Evolutionary conservation across 1,140 invertebrate genomes (phyloP).

Genomic region (Harpegnathos saltator): DNA sequence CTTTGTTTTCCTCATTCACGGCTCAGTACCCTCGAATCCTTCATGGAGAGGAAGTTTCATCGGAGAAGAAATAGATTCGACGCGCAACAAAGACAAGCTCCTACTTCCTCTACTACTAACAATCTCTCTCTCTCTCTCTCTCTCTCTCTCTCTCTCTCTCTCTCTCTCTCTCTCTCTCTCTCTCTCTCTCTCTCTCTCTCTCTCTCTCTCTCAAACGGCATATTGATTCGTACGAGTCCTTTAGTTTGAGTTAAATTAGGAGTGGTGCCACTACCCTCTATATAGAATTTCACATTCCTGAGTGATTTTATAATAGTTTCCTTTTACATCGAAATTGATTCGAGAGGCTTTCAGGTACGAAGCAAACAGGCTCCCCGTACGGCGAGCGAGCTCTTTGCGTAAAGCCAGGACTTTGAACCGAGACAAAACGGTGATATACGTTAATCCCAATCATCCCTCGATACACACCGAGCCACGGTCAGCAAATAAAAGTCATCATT

Average conservation of each 20-base stretch:
- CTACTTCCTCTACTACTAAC: conserved; percentile 53
- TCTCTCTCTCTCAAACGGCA: conserved; percentile 27
- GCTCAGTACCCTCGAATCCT: conserved; percentile 23
- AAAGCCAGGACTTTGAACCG: conserved; percentile 63
- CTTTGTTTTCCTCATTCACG: neutral
- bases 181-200: too few relatives aligned
- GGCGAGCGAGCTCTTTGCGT: conserved; percentile 68
- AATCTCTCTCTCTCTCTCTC: too few relatives aligned
- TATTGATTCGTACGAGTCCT: conserved; percentile 38
- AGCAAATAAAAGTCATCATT: conserved; percentile 43
- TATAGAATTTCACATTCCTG: conserved; percentile 76
- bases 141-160: too few relatives aligned
- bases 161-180: too few relatives aligned
- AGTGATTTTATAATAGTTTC: conserved; percentile 74
- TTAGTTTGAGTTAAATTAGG: conserved; percentile 48
- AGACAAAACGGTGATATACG: conserved; percentile 28
- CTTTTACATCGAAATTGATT: conserved; percentile 76
- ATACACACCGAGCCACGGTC: conserved; percentile 44
- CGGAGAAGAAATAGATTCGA: conserved; percentile 38
- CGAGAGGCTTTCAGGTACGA: conserved; percentile 80
- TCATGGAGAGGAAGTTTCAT: neutral
- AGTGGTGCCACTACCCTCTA: conserved; percentile 42
- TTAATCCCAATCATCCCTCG: conserved; percentile 54
- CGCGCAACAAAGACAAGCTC: conserved; percentile 23
- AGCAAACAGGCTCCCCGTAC: conserved; percentile 74